Base-by-base conservation (phyloP, 2,797 vertebrate genomes). In the Xyrichtys novacula region DNA sequence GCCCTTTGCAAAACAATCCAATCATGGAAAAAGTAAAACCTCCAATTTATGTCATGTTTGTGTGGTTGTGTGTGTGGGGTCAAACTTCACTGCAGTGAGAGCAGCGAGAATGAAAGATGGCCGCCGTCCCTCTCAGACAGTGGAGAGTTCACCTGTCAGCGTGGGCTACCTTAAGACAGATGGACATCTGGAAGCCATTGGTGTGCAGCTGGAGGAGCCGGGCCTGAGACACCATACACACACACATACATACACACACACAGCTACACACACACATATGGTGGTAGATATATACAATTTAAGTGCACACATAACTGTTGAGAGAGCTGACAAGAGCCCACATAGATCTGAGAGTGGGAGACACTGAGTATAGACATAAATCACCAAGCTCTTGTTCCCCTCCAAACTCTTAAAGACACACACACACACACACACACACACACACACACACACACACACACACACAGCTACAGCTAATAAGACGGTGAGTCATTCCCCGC, bases 151-250 rank as follows among this genome's bases (percentile, higher is more conserved):
- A 90, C 83, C 89, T 89, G 91, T 90, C 89, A 91, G 50, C 65
- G 69, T 88, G 83, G 74, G 84, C 88, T 90, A 89, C 85, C 86
- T 89, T 69, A 89, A 92, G 90, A 92, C 67, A 31, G 72, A 92
- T 91, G 89, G 84, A 89, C 91, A 92, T 93, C 91, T 92, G 91
- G 91, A 91, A 92, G 40, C 74, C 73, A 90, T 92, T 76, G 77
- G 66, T 32, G 44, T 50, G 58, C 89, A 90, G 86, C 85, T 91
- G 89, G 47, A 73, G 65, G 52, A 76, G 68, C 66, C 62, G 78
- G 76, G 54, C 60, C 42, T 52, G 59, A 44, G 68, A 23, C 29
- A 19, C 7, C 52, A 34, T 2, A 54, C 31, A 66, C 15, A 48
- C 47, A 59, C 36, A 17, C 44, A 54, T 59, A 48, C 42, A 31